These are phyloP conservation scores for Alviniconcha strummeri DNA, from an alignment of 2,888 invertebrate species.

Conservation along the genomic window DNA sequence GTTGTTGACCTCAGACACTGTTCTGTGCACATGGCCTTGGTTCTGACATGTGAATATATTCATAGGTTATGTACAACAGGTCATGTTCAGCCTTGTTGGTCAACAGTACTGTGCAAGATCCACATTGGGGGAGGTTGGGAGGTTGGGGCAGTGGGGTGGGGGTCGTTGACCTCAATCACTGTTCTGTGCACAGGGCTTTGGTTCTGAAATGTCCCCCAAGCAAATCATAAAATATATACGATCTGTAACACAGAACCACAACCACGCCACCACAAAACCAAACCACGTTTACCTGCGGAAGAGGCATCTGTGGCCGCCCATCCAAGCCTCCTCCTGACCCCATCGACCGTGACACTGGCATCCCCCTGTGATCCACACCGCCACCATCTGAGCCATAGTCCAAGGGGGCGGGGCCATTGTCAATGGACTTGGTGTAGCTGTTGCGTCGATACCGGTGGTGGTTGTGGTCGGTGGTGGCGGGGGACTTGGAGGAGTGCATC, in stretches of 20 bases:
- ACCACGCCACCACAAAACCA: too few species aligned
- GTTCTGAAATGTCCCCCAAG: background rate
- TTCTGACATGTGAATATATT: background rate
- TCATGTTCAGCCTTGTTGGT: background rate
- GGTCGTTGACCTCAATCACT: conserved; percentile 17
- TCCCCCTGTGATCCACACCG: background rate
- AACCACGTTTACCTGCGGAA: background rate
- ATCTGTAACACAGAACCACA: too few species aligned
- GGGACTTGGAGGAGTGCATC: background rate
- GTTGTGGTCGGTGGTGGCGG: conserved; percentile 16
- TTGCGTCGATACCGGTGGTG: conserved; percentile 43
- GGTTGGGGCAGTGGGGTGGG: background rate
- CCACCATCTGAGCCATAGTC: background rate
- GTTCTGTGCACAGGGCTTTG: conserved; percentile 11
- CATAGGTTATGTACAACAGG: too few species aligned
- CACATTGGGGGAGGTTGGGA: background rate
- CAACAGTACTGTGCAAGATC: background rate
- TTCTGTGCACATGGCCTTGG: background rate
- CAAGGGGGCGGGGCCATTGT: conserved; percentile 28
- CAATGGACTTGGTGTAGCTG: conserved; percentile 49
- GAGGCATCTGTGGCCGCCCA: conserved; percentile 21
- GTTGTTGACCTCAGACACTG: too few species aligned
- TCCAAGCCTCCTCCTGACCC: background rate
- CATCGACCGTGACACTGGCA: conserved; percentile 1
- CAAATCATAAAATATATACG: too few species aligned